phyloP scores from a whole-genome alignment of 2,888 invertebrate genomes.

The Zonitis immaculata region DNA sequence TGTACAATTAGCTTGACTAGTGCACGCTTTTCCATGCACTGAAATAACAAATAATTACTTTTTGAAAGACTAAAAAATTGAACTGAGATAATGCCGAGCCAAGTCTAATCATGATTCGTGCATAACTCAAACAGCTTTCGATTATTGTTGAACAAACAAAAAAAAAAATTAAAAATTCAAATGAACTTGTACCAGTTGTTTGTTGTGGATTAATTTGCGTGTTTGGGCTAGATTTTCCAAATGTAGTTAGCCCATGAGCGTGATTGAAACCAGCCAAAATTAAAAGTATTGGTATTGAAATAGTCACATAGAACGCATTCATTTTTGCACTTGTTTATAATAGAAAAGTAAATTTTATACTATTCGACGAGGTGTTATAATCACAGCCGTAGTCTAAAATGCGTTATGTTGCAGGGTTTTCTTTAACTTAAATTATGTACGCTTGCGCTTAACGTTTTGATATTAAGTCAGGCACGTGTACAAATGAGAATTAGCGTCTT shows the following conservation, averaged over 20 bases:
- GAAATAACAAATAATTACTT: no score
- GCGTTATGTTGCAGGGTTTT: conserved; percentile 31
- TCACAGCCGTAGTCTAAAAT: conserved; percentile 40
- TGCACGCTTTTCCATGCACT: conserved; percentile 39
- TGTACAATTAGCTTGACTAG: conserved; percentile 40
- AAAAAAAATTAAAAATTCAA: conserved; percentile 18
- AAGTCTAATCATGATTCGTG: conserved; percentile 24
- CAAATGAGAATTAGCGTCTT: conserved; percentile 41
- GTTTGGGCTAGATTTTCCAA: conserved; percentile 43
- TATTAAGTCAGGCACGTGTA: conserved; percentile 40
- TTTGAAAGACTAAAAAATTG: no score
- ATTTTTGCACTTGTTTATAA: conserved; percentile 31
- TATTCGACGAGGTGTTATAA: conserved; percentile 31
- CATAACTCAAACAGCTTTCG: conserved; percentile 21
- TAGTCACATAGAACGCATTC: conserved; percentile 47
- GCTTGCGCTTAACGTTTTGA: conserved; percentile 32
- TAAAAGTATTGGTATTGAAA: conserved; percentile 54
- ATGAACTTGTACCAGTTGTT: conserved; percentile 36
- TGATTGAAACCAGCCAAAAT: conserved; percentile 50
- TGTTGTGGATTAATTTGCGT: conserved; percentile 30
- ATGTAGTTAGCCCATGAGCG: conserved; percentile 48
- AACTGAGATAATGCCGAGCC: conserved; percentile 30
- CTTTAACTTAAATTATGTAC: conserved; percentile 22
- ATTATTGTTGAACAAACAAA: not conserved
- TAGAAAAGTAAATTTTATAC: conserved; percentile 10